These are phyloP conservation scores for Actinostola sp. DNA, from an alignment of 92 coral and sea anemone species.

Conservation along the genomic window DNA sequence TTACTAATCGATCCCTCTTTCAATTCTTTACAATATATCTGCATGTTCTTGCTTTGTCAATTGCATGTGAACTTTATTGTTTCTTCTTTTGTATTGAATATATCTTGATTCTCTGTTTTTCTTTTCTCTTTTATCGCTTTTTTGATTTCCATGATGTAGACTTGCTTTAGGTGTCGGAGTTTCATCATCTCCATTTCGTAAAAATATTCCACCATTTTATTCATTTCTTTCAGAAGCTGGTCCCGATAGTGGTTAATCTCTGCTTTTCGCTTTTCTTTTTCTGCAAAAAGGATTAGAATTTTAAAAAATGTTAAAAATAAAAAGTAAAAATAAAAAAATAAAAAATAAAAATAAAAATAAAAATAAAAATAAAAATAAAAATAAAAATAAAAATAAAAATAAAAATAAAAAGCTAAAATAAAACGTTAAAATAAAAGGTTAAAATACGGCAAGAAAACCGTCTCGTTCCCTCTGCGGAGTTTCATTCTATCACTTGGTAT, in stretches of 20 bases:
- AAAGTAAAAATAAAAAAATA: neutral
- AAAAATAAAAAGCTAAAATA: too few species aligned
- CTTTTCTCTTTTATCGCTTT: neutral
- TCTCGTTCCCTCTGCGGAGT: too few species aligned
- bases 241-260: neutral
- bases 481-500: too few species aligned
- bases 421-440: too few species aligned
- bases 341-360: neutral
- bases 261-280: neutral
- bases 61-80: too few species aligned
- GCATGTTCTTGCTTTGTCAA: too few species aligned
- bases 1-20: too few species aligned
- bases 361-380: too few species aligned
- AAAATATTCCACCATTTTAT: conserved; percentile 8
- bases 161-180: neutral
- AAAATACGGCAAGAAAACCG: too few species aligned
- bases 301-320: too few species aligned
- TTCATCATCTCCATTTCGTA: neutral
- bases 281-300: neutral
- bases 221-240: neutral
- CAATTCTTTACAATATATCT: too few species aligned
- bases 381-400: too few species aligned
- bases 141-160: neutral
- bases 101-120: neutral
- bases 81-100: neutral